Conservation (phyloP, 2,113 vertebrate genomes). For the Daboia siamensis region DNA sequence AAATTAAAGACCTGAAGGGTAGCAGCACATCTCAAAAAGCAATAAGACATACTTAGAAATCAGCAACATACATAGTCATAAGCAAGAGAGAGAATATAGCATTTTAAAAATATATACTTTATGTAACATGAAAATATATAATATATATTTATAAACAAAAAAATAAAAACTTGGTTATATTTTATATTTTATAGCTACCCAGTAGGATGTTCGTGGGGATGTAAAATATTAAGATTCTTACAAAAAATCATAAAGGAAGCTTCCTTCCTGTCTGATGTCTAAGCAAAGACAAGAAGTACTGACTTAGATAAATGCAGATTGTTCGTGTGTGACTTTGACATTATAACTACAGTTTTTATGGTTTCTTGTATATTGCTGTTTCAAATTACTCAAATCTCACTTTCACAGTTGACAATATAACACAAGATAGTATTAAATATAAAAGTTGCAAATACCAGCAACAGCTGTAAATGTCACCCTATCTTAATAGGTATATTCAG, state of each 20-base stretch:
- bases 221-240: constrained; percentile 13
- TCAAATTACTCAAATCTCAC: constrained; percentile 39
- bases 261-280: background rate
- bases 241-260: background rate
- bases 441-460: constrained; percentile 54
- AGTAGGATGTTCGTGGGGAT: background rate
- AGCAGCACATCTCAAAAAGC: background rate
- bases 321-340: constrained; percentile 49
- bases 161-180: background rate
- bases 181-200: background rate
- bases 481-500: constrained; percentile 42
- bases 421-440: constrained; percentile 32
- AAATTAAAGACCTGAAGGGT: constrained; percentile 1
- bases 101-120: background rate
- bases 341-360: constrained; percentile 44
- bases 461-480: constrained; percentile 48
- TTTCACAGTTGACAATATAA: constrained; percentile 40
- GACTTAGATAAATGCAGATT: constrained; percentile 36
- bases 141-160: background rate
- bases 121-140: background rate
- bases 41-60: background rate
- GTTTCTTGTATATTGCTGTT: constrained; percentile 46
- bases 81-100: background rate
- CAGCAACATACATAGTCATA: background rate
- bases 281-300: background rate